Percentiles rank a stretch among this genome's conserved stretches.
Evolutionary conservation across 2,113 vertebrate genomes (phyloP).

Genomic region (Tretioscincus oriximinensis): DNA sequence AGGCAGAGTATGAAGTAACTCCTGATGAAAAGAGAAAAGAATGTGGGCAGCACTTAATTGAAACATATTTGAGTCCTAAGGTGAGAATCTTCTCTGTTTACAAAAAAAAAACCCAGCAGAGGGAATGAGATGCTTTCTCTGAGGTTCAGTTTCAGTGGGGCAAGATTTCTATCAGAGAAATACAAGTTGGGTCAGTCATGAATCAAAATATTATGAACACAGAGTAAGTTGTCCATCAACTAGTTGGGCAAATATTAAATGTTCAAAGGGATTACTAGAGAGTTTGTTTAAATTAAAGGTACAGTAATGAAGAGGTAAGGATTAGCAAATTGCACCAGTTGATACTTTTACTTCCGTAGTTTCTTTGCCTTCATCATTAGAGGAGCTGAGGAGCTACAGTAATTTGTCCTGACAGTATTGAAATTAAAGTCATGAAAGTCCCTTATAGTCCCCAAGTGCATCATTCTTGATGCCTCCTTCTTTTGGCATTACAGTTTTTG

Average conservation of each 20-base stretch:
- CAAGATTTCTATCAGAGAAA: constrained; percentile 12
- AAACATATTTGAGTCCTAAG: constrained; percentile 83
- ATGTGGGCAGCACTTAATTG: constrained; percentile 83
- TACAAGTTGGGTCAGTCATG: neutral
- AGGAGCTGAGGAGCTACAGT: neutral
- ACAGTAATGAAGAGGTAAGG: too few relatives aligned
- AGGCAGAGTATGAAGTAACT: constrained; percentile 95
- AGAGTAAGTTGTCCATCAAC: neutral
- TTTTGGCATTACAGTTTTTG: neutral
- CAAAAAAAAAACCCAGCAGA: constrained; percentile 15
- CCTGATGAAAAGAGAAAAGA: constrained; percentile 94
- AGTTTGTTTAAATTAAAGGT: neutral
- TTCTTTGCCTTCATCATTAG: too few relatives aligned
- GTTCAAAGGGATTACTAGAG: neutral
- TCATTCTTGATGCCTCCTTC: neutral
- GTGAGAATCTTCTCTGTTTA: constrained; percentile 61
- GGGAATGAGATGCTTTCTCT: neutral
- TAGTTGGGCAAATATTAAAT: neutral
- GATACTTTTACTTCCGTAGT: neutral
- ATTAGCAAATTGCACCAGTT: too few relatives aligned
- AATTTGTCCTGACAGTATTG: neutral
- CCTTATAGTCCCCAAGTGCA: neutral
- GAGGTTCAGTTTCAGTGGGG: neutral
- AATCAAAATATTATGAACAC: too few relatives aligned
- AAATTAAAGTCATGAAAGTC: neutral